phyloP scores from a whole-genome alignment of 2,113 vertebrate species.

The Oceanites oceanicus region DNA sequence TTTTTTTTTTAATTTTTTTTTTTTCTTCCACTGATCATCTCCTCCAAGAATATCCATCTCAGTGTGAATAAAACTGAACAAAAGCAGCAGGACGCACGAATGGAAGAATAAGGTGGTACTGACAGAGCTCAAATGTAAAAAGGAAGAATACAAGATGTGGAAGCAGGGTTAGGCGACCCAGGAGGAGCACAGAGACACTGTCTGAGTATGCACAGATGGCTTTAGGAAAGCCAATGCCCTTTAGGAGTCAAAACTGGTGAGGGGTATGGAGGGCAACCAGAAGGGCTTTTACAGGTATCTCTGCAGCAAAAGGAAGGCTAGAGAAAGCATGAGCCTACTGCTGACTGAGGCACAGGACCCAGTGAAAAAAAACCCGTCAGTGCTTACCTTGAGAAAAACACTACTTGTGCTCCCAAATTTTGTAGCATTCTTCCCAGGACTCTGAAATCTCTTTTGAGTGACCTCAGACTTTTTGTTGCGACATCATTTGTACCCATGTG shows the following conservation, averaged over 20 bases:
- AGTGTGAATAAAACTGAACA: background rate
- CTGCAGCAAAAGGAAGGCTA: background rate
- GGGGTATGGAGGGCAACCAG: background rate
- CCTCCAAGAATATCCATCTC: background rate
- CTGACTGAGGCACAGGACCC: background rate
- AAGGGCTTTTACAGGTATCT: background rate
- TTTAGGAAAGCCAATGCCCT: background rate
- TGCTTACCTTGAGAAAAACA: background rate
- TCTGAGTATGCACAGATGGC: background rate
- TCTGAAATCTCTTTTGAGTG: background rate
- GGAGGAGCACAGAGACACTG: background rate
- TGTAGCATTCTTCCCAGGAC: background rate
- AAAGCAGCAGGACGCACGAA: background rate
- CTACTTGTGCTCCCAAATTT: background rate
- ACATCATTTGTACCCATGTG: background rate
- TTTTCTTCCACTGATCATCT: background rate
- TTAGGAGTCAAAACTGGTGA: background rate
- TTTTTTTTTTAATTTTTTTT: background rate
- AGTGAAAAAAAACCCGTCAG: background rate
- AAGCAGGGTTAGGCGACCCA: background rate
- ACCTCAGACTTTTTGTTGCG: background rate
- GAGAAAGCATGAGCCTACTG: background rate
- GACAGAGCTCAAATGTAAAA: background rate
- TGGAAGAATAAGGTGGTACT: background rate
- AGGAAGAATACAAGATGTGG: background rate